These are phyloP conservation scores for Camponotus floridanus DNA, from an alignment of 1,140 invertebrate genomes.

Conservation along the genomic window DNA sequence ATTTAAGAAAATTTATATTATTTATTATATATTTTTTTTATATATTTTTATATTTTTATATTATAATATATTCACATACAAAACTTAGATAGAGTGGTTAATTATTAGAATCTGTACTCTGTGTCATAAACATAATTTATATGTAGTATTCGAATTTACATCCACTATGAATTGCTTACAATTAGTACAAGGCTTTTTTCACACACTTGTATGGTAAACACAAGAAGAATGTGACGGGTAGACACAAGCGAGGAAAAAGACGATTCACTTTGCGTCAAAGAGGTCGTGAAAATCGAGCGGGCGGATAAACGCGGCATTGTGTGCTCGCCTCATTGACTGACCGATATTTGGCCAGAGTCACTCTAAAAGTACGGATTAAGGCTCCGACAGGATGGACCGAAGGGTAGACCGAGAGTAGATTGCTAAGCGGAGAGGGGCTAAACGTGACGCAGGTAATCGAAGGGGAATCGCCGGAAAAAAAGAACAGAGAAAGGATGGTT, in stretches of 20 bases:
- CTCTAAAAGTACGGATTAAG: constrained; percentile 72
- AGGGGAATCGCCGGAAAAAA: constrained; percentile 50
- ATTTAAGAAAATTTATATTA: background rate
- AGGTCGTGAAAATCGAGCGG: constrained; percentile 63
- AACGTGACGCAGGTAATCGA: constrained; percentile 54
- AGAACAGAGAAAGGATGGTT: constrained; percentile 65
- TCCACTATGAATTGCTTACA: background rate
- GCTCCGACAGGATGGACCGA: background rate
- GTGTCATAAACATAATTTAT: background rate
- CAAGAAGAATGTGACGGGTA: background rate
- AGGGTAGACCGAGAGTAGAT: constrained; percentile 32
- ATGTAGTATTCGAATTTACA: background rate
- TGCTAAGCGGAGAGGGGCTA: constrained; percentile 36
- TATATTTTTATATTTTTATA: no score
- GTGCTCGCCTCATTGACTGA: constrained; percentile 64
- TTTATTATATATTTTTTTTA: background rate
- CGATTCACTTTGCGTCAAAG: constrained; percentile 54
- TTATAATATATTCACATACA: background rate
- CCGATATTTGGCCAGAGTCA: constrained; percentile 72
- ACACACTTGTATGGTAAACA: background rate
- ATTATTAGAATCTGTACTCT: no score
- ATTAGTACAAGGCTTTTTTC: background rate
- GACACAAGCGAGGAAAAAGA: constrained; percentile 14
- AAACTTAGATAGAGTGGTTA: no score
- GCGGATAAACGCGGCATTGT: constrained; percentile 71